phyloP scores from a whole-genome alignment of 2,113 vertebrate genomes.

The Actinemys pallida region DNA sequence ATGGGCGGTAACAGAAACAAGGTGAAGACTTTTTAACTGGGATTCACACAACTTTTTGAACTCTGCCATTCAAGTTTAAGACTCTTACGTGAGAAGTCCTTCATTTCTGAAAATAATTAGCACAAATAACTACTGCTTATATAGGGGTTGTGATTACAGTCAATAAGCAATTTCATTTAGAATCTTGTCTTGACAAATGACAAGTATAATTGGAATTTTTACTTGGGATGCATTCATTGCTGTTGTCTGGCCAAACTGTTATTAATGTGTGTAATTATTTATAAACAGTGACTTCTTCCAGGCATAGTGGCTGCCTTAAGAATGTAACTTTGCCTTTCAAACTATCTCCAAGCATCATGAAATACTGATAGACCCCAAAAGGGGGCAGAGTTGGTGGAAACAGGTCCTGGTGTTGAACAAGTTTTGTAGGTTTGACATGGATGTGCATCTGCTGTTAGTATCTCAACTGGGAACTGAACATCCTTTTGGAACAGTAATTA shows the following conservation, averaged over 20 bases:
- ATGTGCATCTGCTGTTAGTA: not conserved
- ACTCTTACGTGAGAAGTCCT: not conserved
- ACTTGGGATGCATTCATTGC: not conserved
- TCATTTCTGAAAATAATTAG: not conserved
- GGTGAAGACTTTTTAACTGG: not conserved
- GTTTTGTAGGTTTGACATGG: not conserved
- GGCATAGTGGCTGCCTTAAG: not conserved
- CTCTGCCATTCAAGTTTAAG: not conserved
- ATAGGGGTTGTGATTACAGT: not conserved
- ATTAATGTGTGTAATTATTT: not conserved
- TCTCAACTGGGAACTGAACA: fast-evolving
- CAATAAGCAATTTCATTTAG: not conserved
- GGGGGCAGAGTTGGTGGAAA: not conserved
- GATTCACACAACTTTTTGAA: not conserved
- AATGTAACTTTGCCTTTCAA: not conserved
- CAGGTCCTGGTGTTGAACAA: not conserved
- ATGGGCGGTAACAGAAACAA: not conserved
- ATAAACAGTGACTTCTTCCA: not conserved
- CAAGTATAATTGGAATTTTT: not conserved
- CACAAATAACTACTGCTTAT: not conserved
- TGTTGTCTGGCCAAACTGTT: not conserved
- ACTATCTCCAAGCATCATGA: not conserved
- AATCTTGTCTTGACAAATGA: not conserved
- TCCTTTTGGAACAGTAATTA: not conserved
- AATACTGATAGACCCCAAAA: not conserved